phyloP scores from a whole-genome alignment of 2,113 vertebrate genomes.

The Microcebus jonahi region DNA sequence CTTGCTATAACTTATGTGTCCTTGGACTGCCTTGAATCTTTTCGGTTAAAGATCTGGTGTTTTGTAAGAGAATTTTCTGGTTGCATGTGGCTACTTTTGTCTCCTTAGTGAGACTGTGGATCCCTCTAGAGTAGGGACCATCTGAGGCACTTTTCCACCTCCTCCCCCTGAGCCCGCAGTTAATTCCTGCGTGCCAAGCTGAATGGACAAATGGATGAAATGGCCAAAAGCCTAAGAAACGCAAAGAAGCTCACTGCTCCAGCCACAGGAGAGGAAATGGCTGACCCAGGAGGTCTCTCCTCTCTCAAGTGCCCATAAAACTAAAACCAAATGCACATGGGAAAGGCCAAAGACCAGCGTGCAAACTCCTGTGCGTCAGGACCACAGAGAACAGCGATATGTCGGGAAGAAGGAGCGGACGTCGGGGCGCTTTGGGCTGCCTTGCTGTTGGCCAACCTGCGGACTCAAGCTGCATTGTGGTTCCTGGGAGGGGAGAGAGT shows the following conservation, averaged over 20 bases:
- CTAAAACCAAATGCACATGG: background rate
- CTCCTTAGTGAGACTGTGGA: background rate
- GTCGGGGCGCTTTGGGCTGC: background rate
- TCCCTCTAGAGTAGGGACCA: background rate
- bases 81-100: background rate
- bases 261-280: background rate
- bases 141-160: background rate
- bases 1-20: background rate
- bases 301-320: background rate
- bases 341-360: background rate
- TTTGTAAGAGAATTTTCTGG: background rate
- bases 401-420: background rate
- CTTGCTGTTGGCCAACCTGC: rapidly evolving
- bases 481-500: background rate
- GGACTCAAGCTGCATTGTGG: background rate
- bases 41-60: background rate
- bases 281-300: background rate
- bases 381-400: background rate
- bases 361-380: background rate
- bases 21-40: background rate
- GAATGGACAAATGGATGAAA: background rate
- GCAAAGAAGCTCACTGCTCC: background rate
- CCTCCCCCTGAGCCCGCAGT: background rate
- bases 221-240: background rate
- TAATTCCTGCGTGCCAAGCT: background rate